Conservation (phyloP, 2,797 vertebrate species). For the Phataginus tricuspis region DNA sequence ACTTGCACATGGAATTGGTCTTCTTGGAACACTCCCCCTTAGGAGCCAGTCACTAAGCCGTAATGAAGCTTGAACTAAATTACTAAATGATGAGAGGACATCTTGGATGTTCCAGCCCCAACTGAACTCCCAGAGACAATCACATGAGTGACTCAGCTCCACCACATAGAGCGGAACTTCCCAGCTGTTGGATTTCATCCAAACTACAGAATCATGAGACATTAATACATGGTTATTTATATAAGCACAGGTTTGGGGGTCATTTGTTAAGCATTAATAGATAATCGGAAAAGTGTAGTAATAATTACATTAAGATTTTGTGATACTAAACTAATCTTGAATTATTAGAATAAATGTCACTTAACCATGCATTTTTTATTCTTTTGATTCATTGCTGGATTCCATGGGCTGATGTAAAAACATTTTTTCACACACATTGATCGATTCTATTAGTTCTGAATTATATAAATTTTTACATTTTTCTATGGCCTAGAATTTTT, state of each 20-base stretch:
- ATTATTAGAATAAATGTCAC: not conserved
- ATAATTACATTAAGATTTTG: not conserved
- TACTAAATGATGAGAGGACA: not conserved
- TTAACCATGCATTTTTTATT: not conserved
- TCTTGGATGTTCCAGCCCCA: not conserved
- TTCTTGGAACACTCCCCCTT: not conserved
- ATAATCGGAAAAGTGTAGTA: not conserved
- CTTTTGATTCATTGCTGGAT: not conserved
- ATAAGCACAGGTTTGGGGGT: not conserved
- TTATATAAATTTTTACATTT: not conserved
- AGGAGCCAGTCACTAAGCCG: not conserved
- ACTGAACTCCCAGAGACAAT: not conserved
- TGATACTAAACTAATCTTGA: not conserved
- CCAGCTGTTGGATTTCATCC: not conserved
- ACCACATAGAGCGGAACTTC: not conserved
- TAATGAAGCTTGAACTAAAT: not conserved
- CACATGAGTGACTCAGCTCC: not conserved
- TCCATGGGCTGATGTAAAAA: not conserved
- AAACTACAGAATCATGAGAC: not conserved
- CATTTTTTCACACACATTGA: not conserved
- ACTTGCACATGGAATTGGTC: not conserved
- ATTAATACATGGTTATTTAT: not conserved
- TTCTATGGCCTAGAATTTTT: not conserved
- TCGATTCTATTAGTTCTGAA: constrained; percentile 15
- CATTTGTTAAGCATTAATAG: not conserved